phyloP scores from a whole-genome alignment of 2,888 invertebrate genomes.

The Lydus trimaculatus region DNA sequence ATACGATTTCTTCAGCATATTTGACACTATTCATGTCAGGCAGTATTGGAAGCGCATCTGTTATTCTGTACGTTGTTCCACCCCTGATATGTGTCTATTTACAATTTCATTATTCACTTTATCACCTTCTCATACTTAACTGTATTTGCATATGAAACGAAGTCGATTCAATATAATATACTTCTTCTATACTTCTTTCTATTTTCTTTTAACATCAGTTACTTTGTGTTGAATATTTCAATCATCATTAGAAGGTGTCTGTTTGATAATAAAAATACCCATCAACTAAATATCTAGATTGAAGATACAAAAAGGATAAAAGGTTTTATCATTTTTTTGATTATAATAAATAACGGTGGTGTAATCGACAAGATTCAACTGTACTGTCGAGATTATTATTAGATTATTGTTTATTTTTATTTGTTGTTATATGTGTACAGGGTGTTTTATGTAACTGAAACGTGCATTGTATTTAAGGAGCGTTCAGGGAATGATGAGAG shows the following conservation, averaged over 20 bases:
- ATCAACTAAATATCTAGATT: neutral
- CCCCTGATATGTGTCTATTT: neutral
- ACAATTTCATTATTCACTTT: slow-evolving; percentile 19
- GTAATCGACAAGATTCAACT: too few relatives aligned
- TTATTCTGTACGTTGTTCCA: neutral
- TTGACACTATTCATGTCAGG: neutral
- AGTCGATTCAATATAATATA: neutral
- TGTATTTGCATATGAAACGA: slow-evolving; percentile 13
- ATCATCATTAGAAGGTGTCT: neutral
- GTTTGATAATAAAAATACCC: neutral
- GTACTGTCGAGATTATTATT: too few relatives aligned
- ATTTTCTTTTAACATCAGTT: neutral
- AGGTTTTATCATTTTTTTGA: too few relatives aligned
- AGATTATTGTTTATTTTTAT: too few relatives aligned
- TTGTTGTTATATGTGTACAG: too few relatives aligned
- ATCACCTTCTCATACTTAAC: slow-evolving; percentile 10
- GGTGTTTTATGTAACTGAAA: too few relatives aligned
- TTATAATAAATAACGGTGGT: too few relatives aligned
- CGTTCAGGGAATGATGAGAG: too few relatives aligned
- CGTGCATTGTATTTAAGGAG: too few relatives aligned
- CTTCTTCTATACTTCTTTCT: neutral
- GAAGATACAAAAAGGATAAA: neutral
- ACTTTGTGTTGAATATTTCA: neutral
- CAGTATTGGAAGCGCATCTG: neutral
- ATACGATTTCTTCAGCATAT: neutral